These are phyloP conservation scores for Sphenodon punctatus DNA, from an alignment of 2,797 vertebrate species.

Conservation along the genomic window DNA sequence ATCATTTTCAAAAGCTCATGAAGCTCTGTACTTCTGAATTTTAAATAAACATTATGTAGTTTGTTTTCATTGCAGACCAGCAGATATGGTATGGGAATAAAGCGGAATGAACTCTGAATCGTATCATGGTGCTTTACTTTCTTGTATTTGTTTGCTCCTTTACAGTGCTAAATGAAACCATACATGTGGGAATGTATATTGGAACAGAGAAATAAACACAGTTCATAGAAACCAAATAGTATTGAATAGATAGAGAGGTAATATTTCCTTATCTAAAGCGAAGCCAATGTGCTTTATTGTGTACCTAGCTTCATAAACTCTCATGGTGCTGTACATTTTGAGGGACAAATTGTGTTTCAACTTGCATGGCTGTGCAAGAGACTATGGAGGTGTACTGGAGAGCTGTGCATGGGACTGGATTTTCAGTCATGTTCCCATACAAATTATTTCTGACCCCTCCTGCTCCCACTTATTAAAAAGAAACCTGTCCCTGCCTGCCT, in stretches of 20 bases:
- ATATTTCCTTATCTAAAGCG: neutral
- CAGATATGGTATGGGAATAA: slow-evolving; percentile 3
- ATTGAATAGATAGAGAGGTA: neutral
- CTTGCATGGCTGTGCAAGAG: neutral
- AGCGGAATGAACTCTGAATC: slow-evolving; percentile 14
- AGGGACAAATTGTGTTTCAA: neutral
- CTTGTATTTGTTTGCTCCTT: neutral
- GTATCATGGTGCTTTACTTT: slow-evolving; percentile 6
- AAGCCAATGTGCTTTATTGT: neutral
- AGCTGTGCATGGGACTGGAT: no score
- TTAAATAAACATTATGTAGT: neutral
- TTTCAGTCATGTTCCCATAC: no score
- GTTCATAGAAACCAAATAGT: slow-evolving; percentile 4
- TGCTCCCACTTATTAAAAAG: no score
- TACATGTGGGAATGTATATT: slow-evolving; percentile 14
- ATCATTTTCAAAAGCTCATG: neutral
- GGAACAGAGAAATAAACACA: neutral
- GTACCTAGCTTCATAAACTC: neutral
- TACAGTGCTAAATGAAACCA: neutral
- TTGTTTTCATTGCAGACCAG: slow-evolving; percentile 16
- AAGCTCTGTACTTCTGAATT: neutral
- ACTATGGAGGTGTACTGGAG: no score
- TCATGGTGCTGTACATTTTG: neutral
- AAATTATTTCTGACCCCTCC: no score
- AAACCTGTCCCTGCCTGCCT: no score